Evolutionary conservation across 2,888 invertebrate species (phyloP).

Genomic region (Hedya salicella): DNA sequence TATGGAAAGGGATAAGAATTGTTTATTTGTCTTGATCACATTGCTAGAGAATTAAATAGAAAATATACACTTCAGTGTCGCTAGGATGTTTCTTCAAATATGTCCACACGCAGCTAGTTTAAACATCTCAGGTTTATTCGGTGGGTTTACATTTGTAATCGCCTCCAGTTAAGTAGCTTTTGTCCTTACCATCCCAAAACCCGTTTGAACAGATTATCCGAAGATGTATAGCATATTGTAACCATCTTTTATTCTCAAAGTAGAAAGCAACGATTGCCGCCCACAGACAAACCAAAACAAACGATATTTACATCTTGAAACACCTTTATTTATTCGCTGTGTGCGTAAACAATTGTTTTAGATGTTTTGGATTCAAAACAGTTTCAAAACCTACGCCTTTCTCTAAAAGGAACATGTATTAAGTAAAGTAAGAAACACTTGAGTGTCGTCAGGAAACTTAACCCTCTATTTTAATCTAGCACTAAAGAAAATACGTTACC

Average conservation of each 20-base stretch:
- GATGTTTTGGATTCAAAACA: conserved; percentile 6
- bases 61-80: no score
- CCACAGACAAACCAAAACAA: conserved; percentile 24
- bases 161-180: neutral
- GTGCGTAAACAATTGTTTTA: conserved; percentile 12
- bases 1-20: conserved; percentile 58
- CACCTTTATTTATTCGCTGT: conserved; percentile 2
- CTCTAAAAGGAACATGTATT: neutral
- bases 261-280: conserved; percentile 26
- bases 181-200: conserved; percentile 3
- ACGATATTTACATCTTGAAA: conserved; percentile 7
- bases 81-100: no score
- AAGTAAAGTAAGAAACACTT: neutral
- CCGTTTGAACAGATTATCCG: neutral
- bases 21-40: conserved; percentile 51
- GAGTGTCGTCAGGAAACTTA: no score
- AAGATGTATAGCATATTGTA: conserved; percentile 25
- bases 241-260: conserved; percentile 14
- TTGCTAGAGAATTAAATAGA: neutral
- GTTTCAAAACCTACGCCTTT: conserved; percentile 16
- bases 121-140: no score
- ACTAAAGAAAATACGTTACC: no score
- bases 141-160: neutral
- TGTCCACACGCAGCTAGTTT: no score
- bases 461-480: no score